Percentiles rank a stretch among this genome's conserved stretches.
Evolutionary conservation across 2,888 invertebrate genomes (phyloP).

Genomic region (Papilio elwesi): DNA sequence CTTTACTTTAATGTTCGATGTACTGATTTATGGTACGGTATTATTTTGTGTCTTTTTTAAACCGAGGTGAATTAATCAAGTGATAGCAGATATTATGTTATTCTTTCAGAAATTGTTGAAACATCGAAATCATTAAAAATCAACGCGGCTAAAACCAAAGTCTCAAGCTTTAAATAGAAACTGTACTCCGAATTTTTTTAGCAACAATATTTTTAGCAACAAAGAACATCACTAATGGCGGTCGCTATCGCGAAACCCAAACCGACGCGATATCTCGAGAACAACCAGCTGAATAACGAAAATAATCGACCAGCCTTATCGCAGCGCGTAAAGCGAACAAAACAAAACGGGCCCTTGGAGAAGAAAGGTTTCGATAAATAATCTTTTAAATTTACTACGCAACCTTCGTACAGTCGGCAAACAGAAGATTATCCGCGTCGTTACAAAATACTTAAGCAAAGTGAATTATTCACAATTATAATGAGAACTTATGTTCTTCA

Average conservation of each 20-base stretch:
- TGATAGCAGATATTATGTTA: no score
- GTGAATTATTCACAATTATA: background rate
- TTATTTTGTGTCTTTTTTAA: no score
- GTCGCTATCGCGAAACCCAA: slow-evolving; percentile 47
- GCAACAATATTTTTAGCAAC: background rate
- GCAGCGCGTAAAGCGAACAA: slow-evolving; percentile 52
- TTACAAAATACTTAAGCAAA: background rate
- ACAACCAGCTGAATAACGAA: slow-evolving; percentile 54
- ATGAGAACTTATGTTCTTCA: no score
- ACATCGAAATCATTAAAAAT: no score
- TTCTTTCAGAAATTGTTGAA: no score
- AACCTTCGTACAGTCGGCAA: slow-evolving; percentile 21
- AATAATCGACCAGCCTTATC: slow-evolving; percentile 61
- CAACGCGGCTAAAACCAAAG: background rate
- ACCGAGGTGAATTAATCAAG: no score
- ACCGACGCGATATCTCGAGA: slow-evolving; percentile 50
- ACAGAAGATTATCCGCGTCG: slow-evolving; percentile 33
- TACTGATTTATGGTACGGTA: no score
- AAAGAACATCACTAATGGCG: slow-evolving; percentile 37
- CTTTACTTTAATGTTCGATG: no score
- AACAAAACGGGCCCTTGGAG: slow-evolving; percentile 52
- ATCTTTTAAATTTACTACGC: slow-evolving; percentile 45
- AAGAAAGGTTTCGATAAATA: slow-evolving; percentile 48
- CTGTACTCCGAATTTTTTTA: background rate
- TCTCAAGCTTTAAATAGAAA: background rate